Conservation (phyloP, 2,113 vertebrate species). For the Acanthochromis polyacanthus region DNA sequence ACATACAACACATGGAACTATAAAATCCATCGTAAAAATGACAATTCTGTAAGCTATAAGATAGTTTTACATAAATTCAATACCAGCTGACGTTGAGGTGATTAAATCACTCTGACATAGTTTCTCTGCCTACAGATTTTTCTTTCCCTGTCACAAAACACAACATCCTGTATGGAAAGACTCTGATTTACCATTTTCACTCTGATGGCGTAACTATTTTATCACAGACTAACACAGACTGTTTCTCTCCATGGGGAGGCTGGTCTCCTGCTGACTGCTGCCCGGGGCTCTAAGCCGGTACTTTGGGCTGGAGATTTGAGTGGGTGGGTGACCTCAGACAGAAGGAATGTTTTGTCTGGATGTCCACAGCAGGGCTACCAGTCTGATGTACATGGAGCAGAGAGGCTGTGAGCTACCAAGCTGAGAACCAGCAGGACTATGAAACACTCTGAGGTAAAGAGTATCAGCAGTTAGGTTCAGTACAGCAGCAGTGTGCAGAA, state of each 20-base stretch:
- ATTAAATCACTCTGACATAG: background rate
- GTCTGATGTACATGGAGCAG: slow-evolving; percentile 36
- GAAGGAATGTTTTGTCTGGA: slow-evolving; percentile 84
- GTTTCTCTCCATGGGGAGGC: slow-evolving; percentile 31
- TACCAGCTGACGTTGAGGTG: too few relatives aligned
- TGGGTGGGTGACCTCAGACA: slow-evolving; percentile 76
- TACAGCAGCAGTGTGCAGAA: background rate
- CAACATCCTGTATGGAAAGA: slow-evolving; percentile 11
- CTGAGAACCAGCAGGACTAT: slow-evolving; percentile 26
- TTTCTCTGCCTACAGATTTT: background rate
- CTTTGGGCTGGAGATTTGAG: slow-evolving; percentile 75
- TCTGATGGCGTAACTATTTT: slow-evolving; percentile 48
- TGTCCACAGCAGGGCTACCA: slow-evolving; percentile 62
- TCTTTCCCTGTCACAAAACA: background rate
- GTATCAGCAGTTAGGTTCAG: background rate
- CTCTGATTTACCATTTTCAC: slow-evolving; percentile 34
- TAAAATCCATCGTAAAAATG: background rate
- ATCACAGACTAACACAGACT: slow-evolving; percentile 6
- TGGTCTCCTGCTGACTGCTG: slow-evolving; percentile 63
- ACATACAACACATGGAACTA: background rate
- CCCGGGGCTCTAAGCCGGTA: slow-evolving; percentile 66
- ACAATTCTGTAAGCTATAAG: background rate
- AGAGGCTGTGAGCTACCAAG: slow-evolving; percentile 2
- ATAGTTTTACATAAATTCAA: background rate
- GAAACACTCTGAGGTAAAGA: slow-evolving; percentile 28